Conservation (phyloP, 1,140 invertebrate genomes). For the Rhopalosiphum padi region DNA sequence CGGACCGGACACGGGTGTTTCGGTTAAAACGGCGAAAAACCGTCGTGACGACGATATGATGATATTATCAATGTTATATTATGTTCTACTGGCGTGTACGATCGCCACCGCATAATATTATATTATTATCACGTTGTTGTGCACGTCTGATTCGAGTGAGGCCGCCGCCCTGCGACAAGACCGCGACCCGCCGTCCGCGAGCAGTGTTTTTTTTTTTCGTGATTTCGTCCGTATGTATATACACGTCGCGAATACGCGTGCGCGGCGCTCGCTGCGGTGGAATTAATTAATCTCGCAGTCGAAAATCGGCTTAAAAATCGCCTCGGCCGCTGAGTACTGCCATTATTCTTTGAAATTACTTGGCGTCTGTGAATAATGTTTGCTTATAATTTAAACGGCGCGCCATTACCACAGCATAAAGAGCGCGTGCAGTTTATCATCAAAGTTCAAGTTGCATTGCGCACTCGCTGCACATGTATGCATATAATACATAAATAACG, state of each 20-base stretch:
- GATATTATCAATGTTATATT: too few relatives aligned
- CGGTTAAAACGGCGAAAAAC: too few relatives aligned
- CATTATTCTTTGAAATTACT: conserved; percentile 33
- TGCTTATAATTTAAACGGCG: conserved; percentile 28
- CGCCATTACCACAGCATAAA: neutral
- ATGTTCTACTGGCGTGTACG: neutral
- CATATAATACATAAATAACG: too few relatives aligned
- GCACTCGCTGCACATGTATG: neutral
- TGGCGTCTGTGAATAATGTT: neutral
- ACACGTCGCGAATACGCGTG: neutral
- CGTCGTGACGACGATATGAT: too few relatives aligned
- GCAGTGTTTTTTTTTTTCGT: neutral
- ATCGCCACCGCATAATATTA: neutral
- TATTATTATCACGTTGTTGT: neutral
- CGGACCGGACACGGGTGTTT: too few relatives aligned
- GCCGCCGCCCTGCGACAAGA: neutral
- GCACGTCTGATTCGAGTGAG: neutral
- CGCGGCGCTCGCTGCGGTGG: too few relatives aligned
- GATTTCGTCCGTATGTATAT: neutral
- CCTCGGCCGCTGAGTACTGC: neutral
- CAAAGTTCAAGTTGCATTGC: conserved; percentile 18
- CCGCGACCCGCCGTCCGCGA: neutral
- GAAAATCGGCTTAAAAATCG: conserved; percentile 38
- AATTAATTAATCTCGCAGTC: neutral
- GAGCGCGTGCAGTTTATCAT: neutral